These are phyloP conservation scores for Parnassius mnemosyne DNA, from an alignment of 2,888 invertebrate species.

Conservation along the genomic window DNA sequence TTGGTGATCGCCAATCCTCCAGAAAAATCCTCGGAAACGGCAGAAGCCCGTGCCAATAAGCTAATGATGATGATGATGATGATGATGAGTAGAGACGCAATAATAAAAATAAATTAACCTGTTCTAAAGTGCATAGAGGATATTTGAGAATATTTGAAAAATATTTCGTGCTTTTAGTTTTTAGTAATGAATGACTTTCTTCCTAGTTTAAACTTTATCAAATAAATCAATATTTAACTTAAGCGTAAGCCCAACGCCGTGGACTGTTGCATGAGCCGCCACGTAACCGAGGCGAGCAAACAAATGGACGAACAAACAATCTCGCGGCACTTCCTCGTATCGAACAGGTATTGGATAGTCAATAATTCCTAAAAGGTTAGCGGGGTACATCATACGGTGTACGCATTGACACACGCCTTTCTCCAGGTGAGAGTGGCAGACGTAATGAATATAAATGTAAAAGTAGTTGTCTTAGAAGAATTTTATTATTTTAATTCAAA, in stretches of 20 bases:
- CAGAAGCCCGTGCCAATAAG: no score
- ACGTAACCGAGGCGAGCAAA: conserved; percentile 5
- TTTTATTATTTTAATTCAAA: no score
- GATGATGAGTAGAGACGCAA: no score
- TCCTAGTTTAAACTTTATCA: no score
- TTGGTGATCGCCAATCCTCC: no score
- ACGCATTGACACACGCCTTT: not conserved
- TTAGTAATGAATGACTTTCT: no score
- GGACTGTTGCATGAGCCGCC: not conserved
- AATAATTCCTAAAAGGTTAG: conserved; percentile 3
- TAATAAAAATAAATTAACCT: no score
- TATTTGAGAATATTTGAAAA: no score
- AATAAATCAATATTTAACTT: not conserved
- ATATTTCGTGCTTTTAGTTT: no score
- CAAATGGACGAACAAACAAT: not conserved
- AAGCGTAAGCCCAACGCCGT: conserved; percentile 2
- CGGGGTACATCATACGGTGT: not conserved
- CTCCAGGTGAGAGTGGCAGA: not conserved
- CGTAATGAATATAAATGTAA: not conserved
- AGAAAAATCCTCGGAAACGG: no score
- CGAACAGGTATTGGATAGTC: not conserved
- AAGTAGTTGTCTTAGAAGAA: not conserved
- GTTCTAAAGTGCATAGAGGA: no score
- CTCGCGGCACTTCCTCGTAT: conserved; percentile 10
- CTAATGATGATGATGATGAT: no score